Evolutionary conservation across 2,888 invertebrate species (phyloP).

Genomic region (Brenthis ino): DNA sequence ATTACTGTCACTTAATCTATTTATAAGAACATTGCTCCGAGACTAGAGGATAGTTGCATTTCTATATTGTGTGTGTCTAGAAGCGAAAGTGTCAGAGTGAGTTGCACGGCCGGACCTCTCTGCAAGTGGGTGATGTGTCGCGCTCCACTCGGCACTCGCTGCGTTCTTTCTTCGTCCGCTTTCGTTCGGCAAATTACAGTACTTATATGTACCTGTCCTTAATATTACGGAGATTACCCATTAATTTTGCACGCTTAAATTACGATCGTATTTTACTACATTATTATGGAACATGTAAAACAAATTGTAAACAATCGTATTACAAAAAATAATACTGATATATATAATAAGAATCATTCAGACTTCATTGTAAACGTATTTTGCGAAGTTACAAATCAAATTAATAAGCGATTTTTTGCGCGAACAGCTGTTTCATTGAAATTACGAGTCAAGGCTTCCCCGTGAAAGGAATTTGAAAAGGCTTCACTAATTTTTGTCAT

Average conservation of each 20-base stretch:
- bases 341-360: background rate
- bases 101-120: conserved; percentile 41
- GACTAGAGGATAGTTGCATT: conserved; percentile 29
- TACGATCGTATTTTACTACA: conserved; percentile 26
- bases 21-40: conserved; percentile 18
- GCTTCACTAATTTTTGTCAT: conserved; percentile 34
- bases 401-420: conserved; percentile 39
- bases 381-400: conserved; percentile 49
- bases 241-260: conserved; percentile 53
- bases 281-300: background rate
- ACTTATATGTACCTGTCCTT: conserved; percentile 51
- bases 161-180: conserved; percentile 54
- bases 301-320: no score
- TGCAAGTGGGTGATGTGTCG: conserved; percentile 66
- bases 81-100: conserved; percentile 64
- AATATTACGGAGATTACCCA: conserved; percentile 51
- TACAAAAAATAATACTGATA: no score
- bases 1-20: no score
- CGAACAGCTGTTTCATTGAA: conserved; percentile 37
- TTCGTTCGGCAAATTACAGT: conserved; percentile 51
- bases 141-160: conserved; percentile 68
- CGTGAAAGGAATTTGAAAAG: conserved; percentile 38
- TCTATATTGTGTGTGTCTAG: conserved; percentile 36
- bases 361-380: background rate
- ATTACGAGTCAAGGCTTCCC: conserved; percentile 37